Evolutionary conservation across 1,140 invertebrate species (phyloP).

Genomic region (Ips typographus): DNA sequence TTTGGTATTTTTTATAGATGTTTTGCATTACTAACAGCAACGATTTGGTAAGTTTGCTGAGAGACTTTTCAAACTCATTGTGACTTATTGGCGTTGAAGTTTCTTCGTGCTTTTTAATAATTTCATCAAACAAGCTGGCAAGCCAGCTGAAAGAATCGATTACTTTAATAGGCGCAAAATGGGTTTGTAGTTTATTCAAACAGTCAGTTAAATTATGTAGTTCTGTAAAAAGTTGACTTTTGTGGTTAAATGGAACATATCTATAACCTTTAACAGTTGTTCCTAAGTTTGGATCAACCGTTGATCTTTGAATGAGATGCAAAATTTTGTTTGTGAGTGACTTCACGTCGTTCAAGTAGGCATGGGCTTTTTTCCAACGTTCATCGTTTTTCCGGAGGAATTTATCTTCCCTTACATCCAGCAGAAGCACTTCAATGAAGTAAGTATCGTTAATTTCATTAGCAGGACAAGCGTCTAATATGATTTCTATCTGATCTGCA

Average conservation of each 20-base stretch:
- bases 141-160: conserved; percentile 39
- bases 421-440: conserved; percentile 53
- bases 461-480: conserved; percentile 62
- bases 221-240: too few species aligned
- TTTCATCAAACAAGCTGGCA: conserved; percentile 5
- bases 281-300: too few species aligned
- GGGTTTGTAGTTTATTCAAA: conserved; percentile 19
- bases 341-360: conserved; percentile 53
- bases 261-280: too few species aligned
- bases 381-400: conserved; percentile 55
- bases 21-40: conserved; percentile 68
- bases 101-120: conserved; percentile 34
- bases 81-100: neutral
- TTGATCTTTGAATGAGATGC: conserved; percentile 48
- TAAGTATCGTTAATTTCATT: conserved; percentile 50
- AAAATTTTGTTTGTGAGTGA: conserved; percentile 54
- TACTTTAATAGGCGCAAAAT: conserved; percentile 39
- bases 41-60: conserved; percentile 61
- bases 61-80: conserved; percentile 48
- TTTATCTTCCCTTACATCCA: conserved; percentile 42
- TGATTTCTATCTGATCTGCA: conserved; percentile 61
- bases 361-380: conserved; percentile 54
- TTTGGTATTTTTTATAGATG: conserved; percentile 65
- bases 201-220: too few species aligned
- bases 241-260: too few species aligned